phyloP scores from a whole-genome alignment of 2,888 invertebrate genomes.

The Scelioninae gen. 1 region DNA sequence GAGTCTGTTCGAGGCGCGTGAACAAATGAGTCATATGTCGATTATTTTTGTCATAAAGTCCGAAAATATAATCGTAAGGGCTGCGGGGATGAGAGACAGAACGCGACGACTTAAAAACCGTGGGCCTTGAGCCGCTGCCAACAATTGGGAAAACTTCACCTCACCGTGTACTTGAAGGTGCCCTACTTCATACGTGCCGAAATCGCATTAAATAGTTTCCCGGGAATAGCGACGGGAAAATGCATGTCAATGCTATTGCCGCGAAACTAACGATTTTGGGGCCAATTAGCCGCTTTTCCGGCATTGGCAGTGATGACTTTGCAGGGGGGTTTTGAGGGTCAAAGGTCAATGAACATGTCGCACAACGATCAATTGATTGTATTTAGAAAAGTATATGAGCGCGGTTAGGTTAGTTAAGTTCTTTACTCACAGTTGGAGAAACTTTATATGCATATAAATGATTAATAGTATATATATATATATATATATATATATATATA shows the following conservation, averaged over 20 bases:
- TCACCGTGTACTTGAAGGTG: conserved; percentile 66
- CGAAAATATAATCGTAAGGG: conserved; percentile 83
- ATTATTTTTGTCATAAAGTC: conserved; percentile 83
- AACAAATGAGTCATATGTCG: conserved; percentile 79
- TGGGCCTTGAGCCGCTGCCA: conserved; percentile 81
- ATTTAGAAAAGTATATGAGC: too few species aligned
- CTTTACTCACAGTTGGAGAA: too few species aligned
- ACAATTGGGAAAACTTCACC: conserved; percentile 79
- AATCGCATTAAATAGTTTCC: conserved; percentile 56
- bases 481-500: too few species aligned
- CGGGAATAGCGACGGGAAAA: conserved; percentile 62
- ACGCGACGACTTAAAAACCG: conserved; percentile 64
- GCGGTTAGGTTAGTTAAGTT: too few species aligned
- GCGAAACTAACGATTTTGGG: conserved; percentile 32
- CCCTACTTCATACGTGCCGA: conserved; percentile 61
- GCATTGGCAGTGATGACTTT: conserved; percentile 52
- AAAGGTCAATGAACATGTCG: conserved; percentile 15
- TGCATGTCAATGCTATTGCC: conserved; percentile 67
- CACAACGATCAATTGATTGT: background rate
- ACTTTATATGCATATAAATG: too few species aligned
- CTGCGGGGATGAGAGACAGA: conserved; percentile 67
- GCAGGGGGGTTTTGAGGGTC: background rate
- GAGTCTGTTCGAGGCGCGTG: too few species aligned
- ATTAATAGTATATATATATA: too few species aligned
- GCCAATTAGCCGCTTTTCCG: conserved; percentile 29